These are phyloP conservation scores for Osmoderma eremita DNA, from an alignment of 2,888 invertebrate species.

Conservation along the genomic window DNA sequence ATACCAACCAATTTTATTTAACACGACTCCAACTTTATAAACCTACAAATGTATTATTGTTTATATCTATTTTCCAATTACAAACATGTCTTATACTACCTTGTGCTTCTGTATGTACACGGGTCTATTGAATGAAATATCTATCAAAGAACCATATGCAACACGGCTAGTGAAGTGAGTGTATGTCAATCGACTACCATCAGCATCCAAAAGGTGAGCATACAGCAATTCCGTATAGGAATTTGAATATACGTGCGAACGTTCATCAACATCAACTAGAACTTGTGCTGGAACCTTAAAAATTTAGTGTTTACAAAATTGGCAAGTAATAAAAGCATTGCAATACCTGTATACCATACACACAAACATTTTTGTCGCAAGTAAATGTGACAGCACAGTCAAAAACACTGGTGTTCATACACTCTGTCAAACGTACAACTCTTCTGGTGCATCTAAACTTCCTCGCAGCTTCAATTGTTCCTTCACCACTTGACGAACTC, in stretches of 20 bases:
- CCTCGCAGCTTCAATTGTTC: slow-evolving; percentile 49
- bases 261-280: slow-evolving; percentile 64
- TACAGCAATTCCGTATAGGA: slow-evolving; percentile 81
- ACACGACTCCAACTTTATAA: slow-evolving; percentile 83
- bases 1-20: slow-evolving; percentile 85
- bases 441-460: slow-evolving; percentile 78
- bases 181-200: slow-evolving; percentile 82
- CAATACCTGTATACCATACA: slow-evolving; percentile 75
- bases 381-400: slow-evolving; percentile 84
- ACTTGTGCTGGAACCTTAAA: slow-evolving; percentile 79
- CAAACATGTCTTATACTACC: slow-evolving; percentile 59
- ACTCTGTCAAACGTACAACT: slow-evolving; percentile 75
- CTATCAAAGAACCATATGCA: slow-evolving; percentile 76
- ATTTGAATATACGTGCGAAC: slow-evolving; percentile 55
- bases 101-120: slow-evolving; percentile 80
- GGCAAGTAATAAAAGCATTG: background rate
- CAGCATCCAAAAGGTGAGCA: slow-evolving; percentile 82
- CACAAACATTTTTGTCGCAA: slow-evolving; percentile 82
- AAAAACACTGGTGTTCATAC: slow-evolving; percentile 78
- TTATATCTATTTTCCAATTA: background rate
- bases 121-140: slow-evolving; percentile 83
- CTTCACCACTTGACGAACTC: slow-evolving; percentile 44
- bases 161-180: slow-evolving; percentile 84
- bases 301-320: background rate
- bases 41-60: slow-evolving; percentile 64